Conservation (phyloP, 2,113 vertebrate species). For the Oenanthe melanoleuca region DNA sequence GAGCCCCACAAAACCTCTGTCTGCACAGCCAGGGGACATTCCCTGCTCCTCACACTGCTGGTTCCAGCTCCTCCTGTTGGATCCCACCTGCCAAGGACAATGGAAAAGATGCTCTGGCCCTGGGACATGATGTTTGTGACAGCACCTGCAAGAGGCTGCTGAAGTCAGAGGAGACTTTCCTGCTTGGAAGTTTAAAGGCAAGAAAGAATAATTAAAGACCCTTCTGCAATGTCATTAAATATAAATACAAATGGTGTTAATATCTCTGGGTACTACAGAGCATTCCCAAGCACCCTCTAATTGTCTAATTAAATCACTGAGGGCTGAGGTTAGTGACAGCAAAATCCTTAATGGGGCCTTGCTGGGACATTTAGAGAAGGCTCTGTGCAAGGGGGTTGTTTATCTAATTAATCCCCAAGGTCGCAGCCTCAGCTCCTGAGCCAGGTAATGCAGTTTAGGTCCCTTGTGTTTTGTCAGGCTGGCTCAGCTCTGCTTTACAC, state of each 20-base stretch:
- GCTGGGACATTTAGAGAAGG: constrained; percentile 54
- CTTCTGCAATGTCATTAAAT: constrained; percentile 49
- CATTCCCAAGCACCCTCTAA: constrained; percentile 63
- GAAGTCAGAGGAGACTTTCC: not conserved
- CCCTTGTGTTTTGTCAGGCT: not conserved
- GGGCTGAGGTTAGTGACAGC: constrained; percentile 62
- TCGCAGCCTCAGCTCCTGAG: not conserved
- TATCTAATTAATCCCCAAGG: constrained; percentile 70
- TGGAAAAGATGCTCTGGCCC: not conserved
- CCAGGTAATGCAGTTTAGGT: constrained; percentile 50
- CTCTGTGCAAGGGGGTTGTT: constrained; percentile 40
- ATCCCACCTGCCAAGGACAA: not conserved
- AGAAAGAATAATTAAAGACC: constrained; percentile 58
- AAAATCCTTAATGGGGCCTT: constrained; percentile 61
- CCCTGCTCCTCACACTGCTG: not conserved
- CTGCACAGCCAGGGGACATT: not conserved
- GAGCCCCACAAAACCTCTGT: not conserved
- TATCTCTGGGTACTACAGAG: constrained; percentile 59
- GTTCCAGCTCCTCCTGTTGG: not conserved
- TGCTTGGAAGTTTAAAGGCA: constrained; percentile 25
- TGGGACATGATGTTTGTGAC: not conserved
- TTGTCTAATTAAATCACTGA: constrained; percentile 72
- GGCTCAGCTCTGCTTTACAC: not conserved
- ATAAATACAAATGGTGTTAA: constrained; percentile 69
- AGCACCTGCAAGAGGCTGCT: not conserved